A percentile compares a stretch with the other conserved stretches of the same genome.
These are phyloP conservation scores for Xylophagus ater DNA, from an alignment of 2,888 invertebrate species.

Conservation along the genomic window DNA sequence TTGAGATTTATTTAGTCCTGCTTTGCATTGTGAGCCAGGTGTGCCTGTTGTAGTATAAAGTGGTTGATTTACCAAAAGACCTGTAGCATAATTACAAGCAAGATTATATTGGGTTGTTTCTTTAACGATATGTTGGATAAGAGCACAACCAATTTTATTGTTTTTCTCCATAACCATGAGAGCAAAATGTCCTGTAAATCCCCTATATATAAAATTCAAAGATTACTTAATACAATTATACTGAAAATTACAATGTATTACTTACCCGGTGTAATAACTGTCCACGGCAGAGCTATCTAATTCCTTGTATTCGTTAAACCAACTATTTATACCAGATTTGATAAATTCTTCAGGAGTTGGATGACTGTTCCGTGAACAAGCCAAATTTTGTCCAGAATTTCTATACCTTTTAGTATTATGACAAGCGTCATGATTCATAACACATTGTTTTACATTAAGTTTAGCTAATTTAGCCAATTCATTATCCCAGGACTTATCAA, in stretches of 20 bases:
- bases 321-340: background rate
- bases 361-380: no score
- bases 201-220: no score
- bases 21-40: constrained; percentile 3
- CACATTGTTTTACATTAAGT: background rate
- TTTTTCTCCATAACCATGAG: background rate
- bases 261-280: no score
- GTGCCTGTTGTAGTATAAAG: background rate
- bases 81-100: background rate
- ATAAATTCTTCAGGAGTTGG: background rate
- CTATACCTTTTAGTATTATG: background rate
- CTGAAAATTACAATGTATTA: no score
- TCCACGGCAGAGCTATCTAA: no score
- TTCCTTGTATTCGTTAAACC: background rate
- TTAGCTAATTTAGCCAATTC: background rate
- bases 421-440: background rate
- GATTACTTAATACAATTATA: no score
- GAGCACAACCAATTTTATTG: background rate
- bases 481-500: background rate
- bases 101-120: background rate
- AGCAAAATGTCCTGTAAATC: background rate
- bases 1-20: no score
- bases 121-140: background rate
- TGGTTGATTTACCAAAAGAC: background rate
- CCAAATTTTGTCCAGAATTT: background rate